Evolutionary conservation across 2,797 vertebrate genomes (phyloP).

Genomic region (Prionace glauca): DNA sequence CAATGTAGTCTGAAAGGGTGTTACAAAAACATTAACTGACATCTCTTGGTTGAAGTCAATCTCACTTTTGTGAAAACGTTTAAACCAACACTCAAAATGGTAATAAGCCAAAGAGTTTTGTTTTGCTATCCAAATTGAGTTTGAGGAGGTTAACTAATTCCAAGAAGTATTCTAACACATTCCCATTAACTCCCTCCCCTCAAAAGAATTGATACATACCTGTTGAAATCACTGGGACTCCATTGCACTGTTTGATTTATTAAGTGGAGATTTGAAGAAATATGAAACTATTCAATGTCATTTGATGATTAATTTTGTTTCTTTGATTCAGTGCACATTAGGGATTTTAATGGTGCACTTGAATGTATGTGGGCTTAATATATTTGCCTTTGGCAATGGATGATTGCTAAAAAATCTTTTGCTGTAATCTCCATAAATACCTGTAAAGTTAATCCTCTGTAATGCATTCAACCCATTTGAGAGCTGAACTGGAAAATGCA

Average conservation of each 20-base stretch:
- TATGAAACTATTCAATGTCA: background rate
- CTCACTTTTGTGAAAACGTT: background rate
- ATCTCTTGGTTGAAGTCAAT: background rate
- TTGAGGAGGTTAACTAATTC: background rate
- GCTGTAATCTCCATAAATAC: background rate
- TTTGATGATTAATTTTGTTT: background rate
- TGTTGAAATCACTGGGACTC: background rate
- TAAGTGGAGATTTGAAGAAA: background rate
- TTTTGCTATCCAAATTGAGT: no score
- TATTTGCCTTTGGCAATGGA: background rate
- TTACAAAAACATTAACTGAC: background rate
- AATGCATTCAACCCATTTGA: background rate
- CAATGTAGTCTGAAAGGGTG: background rate
- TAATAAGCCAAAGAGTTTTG: background rate
- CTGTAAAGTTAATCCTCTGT: background rate
- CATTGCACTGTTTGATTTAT: background rate
- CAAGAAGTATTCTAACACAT: background rate
- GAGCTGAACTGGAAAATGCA: background rate
- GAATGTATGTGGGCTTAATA: background rate
- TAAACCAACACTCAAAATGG: background rate
- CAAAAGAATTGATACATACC: background rate
- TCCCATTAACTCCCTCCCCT: background rate
- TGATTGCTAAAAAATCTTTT: background rate
- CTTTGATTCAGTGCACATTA: background rate
- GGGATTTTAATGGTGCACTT: background rate